Conservation (phyloP, 2,797 vertebrate genomes). For the Cuculus canorus region DNA sequence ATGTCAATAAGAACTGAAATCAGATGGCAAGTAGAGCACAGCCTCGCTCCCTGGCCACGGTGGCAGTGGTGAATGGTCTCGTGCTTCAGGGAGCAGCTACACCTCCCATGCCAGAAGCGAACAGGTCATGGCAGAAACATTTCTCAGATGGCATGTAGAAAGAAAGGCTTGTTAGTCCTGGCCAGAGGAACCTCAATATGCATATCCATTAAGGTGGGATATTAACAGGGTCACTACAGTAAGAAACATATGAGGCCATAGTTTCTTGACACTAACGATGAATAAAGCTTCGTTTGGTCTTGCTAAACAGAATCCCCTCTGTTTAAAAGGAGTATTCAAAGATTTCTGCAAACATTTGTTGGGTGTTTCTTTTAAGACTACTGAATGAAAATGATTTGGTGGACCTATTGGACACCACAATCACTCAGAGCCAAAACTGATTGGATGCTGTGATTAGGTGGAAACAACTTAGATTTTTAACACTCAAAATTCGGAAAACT, state of each 20-base stretch:
- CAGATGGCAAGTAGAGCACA: neutral
- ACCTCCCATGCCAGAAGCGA: neutral
- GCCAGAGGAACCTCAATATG: neutral
- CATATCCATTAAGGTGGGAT: neutral
- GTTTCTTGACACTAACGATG: neutral
- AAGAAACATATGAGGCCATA: neutral
- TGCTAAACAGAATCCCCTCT: neutral
- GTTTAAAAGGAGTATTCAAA: neutral
- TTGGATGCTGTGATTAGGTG: neutral
- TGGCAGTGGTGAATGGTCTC: neutral
- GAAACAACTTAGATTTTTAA: neutral
- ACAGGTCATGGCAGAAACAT: neutral
- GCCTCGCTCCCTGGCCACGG: accelerated
- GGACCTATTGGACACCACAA: neutral
- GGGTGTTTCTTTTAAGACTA: neutral
- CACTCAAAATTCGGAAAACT: neutral
- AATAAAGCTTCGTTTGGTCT: neutral
- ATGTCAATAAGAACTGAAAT: neutral
- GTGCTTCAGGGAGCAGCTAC: neutral
- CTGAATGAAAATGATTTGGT: neutral
- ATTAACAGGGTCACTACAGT: neutral
- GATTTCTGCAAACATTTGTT: neutral
- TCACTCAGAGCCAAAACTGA: neutral
- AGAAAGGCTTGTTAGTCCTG: neutral
- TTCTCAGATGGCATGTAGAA: neutral